These are phyloP conservation scores for Bujurquina vittata DNA, from an alignment of 2,113 vertebrate genomes.

Conservation along the genomic window DNA sequence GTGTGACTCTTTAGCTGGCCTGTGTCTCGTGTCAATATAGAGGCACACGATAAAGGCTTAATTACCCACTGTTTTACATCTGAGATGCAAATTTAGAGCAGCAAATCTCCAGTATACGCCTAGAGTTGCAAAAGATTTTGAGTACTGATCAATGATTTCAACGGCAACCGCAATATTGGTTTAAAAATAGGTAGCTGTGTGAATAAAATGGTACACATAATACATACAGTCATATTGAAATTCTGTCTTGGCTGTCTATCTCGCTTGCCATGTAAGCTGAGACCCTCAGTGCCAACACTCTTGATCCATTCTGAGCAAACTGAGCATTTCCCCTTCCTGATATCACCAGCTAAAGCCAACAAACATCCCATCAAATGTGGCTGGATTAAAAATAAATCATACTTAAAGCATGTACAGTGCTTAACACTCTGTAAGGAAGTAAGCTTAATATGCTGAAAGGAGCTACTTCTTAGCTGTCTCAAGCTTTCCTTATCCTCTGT, in stretches of 20 bases:
- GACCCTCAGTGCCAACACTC: constrained; percentile 36
- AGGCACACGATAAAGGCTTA: too few species aligned
- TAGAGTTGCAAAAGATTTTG: background rate
- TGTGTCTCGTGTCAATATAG: too few species aligned
- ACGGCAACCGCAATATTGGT: background rate
- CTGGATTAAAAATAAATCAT: constrained; percentile 56
- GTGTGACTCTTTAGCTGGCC: too few species aligned
- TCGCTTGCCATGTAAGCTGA: constrained; percentile 60
- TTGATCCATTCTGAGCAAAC: constrained; percentile 54
- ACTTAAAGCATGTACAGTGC: constrained; percentile 44
- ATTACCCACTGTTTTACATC: too few species aligned
- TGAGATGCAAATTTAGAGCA: too few species aligned
- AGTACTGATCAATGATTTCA: background rate
- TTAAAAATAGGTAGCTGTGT: constrained; percentile 7
- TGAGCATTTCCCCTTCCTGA: constrained; percentile 46
- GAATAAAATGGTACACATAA: constrained; percentile 1
- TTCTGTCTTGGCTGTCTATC: constrained; percentile 39
- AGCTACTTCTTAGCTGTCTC: constrained; percentile 50
- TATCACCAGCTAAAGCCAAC: constrained; percentile 47
- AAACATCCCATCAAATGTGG: constrained; percentile 55
- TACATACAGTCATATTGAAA: constrained; percentile 4
- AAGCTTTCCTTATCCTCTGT: constrained; percentile 36
- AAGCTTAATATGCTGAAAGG: constrained; percentile 40
- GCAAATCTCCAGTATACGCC: too few species aligned
- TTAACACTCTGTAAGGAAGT: constrained; percentile 42